Evolutionary conservation across 1,140 invertebrate genomes (phyloP).

Genomic region (Papilio polyxenes): DNA sequence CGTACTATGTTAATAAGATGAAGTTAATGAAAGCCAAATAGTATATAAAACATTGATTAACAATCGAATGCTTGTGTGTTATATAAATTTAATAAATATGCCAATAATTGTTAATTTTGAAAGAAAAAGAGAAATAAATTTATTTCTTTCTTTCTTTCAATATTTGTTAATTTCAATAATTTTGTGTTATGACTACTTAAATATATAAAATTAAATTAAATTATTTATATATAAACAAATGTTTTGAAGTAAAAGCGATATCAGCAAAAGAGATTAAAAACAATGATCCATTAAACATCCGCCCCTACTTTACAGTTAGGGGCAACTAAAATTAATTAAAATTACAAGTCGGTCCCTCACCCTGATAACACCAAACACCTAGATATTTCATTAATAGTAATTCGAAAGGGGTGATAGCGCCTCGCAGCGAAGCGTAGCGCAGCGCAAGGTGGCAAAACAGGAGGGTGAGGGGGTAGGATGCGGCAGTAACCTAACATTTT

Average conservation of each 20-base stretch:
- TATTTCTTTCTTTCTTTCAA: too few species aligned
- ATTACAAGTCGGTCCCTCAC: neutral
- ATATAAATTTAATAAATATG: too few species aligned
- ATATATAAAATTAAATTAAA: neutral
- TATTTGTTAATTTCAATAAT: too few species aligned
- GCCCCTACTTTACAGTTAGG: slow-evolving; percentile 9
- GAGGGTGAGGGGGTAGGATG: neutral
- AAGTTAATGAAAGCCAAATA: too few species aligned
- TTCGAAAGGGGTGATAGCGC: neutral
- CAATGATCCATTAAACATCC: neutral
- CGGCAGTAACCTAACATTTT: neutral
- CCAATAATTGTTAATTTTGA: too few species aligned
- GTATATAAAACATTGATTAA: too few species aligned
- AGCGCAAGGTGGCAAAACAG: too few species aligned
- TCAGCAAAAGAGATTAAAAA: neutral
- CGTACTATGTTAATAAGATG: too few species aligned
- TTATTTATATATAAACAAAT: neutral
- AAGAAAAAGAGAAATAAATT: too few species aligned
- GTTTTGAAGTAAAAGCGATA: neutral
- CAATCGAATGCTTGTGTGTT: too few species aligned
- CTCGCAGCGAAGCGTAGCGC: neutral
- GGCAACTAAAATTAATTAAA: slow-evolving; percentile 32
- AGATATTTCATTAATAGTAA: slow-evolving; percentile 12
- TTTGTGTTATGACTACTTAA: too few species aligned
- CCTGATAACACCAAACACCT: slow-evolving; percentile 13